Conservation (phyloP, 2,888 invertebrate species). For the Philereme vetulata region DNA sequence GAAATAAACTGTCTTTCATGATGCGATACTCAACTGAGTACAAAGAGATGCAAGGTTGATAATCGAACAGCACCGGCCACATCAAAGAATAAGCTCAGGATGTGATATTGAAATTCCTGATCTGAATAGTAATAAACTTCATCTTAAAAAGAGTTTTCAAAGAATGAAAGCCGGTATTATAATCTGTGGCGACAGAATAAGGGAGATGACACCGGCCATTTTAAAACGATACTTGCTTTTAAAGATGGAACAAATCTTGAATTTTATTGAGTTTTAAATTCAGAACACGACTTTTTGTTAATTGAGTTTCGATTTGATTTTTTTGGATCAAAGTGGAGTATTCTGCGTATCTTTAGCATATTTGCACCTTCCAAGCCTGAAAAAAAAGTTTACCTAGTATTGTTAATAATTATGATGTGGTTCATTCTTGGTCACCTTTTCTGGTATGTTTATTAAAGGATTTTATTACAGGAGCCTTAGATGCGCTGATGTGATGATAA, state of each 20-base stretch:
- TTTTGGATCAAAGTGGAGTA: not conserved
- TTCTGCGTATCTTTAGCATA: too few relatives aligned
- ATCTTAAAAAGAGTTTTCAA: conserved; percentile 46
- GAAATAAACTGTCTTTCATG: conserved; percentile 1
- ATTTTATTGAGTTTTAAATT: conserved; percentile 32
- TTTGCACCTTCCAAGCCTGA: too few relatives aligned
- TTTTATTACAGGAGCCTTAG: too few relatives aligned
- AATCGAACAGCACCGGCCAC: conserved; percentile 51
- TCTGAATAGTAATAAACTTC: conserved; percentile 81
- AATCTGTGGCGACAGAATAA: conserved; percentile 37
- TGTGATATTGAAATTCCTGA: conserved; percentile 82
- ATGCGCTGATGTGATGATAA: too few relatives aligned
- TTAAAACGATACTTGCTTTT: conserved; percentile 34
- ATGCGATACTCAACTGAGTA: not conserved
- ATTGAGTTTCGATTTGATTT: not conserved
- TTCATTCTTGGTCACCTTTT: too few relatives aligned
- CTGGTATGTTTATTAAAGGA: too few relatives aligned
- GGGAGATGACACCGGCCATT: conserved; percentile 37
- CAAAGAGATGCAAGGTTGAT: conserved; percentile 22
- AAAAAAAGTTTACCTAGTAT: too few relatives aligned
- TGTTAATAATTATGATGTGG: too few relatives aligned
- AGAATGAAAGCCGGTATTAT: conserved; percentile 38
- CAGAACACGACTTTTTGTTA: conserved; percentile 25
- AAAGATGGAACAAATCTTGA: conserved; percentile 32
- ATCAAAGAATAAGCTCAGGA: conserved; percentile 79